Percentiles rank a stretch among this genome's conserved stretches.
Conservation (phyloP, 1,140 invertebrate genomes). For the Arctopsyche grandis region DNA sequence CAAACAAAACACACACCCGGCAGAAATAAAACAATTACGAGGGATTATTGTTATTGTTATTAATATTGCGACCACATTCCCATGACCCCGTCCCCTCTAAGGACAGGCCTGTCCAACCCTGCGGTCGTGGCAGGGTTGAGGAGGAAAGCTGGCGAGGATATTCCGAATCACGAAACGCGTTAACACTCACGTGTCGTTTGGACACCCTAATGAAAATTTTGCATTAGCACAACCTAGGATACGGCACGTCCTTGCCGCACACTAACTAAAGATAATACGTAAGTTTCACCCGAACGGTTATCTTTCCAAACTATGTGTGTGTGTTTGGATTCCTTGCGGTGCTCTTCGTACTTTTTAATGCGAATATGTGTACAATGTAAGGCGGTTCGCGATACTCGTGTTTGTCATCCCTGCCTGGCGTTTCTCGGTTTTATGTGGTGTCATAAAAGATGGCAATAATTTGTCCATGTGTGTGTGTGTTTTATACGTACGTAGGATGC, state of each 20-base stretch:
- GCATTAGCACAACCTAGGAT: slow-evolving; percentile 1
- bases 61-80: slow-evolving; percentile 17
- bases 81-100: neutral
- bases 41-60: slow-evolving; percentile 25
- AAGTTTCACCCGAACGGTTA: no score
- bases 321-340: no score
- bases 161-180: slow-evolving; percentile 27
- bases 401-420: neutral
- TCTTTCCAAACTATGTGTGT: no score
- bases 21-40: slow-evolving; percentile 29
- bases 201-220: neutral
- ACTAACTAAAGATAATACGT: no score
- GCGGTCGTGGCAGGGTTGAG: neutral
- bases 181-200: neutral
- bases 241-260: slow-evolving; percentile 1
- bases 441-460: slow-evolving; percentile 33
- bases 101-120: neutral
- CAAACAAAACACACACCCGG: slow-evolving; percentile 5
- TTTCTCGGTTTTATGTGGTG: slow-evolving; percentile 29
- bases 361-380: neutral
- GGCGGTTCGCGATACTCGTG: neutral
- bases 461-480: slow-evolving; percentile 15
- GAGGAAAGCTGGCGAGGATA: slow-evolving; percentile 22
- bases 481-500: neutral
- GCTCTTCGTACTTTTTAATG: neutral